Conservation (phyloP, 2,888 invertebrate genomes). For the Ochlodes sylvanus region DNA sequence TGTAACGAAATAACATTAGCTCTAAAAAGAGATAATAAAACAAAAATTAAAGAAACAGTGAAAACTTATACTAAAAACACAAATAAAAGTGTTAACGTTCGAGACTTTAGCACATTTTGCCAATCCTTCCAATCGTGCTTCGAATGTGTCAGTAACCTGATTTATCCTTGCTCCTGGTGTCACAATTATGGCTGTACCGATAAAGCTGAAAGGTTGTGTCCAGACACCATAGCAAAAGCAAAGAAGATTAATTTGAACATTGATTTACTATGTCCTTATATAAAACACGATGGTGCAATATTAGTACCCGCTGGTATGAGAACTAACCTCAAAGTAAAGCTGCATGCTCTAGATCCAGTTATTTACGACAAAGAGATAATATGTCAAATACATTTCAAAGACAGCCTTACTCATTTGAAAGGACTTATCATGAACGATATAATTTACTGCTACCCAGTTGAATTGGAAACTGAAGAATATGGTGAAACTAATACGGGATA, state of each 20-base stretch:
- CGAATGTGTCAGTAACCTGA: constrained; percentile 52
- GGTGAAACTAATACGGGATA: constrained; percentile 47
- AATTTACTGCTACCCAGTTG: constrained; percentile 53
- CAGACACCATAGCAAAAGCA: constrained; percentile 38
- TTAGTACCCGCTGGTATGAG: constrained; percentile 50
- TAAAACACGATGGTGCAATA: constrained; percentile 51
- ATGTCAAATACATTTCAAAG: constrained; percentile 51
- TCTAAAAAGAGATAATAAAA: constrained; percentile 3
- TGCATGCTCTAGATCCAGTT: constrained; percentile 52
- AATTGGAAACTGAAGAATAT: constrained; percentile 39
- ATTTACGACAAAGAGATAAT: constrained; percentile 54
- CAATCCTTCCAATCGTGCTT: constrained; percentile 50
- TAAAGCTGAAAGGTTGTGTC: constrained; percentile 48
- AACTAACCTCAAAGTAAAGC: constrained; percentile 51
- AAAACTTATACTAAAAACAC: background rate
- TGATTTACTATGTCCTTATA: constrained; percentile 50
- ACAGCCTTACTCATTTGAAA: constrained; percentile 49
- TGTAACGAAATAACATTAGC: constrained; percentile 8
- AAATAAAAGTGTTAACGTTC: background rate
- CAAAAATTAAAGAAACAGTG: background rate
- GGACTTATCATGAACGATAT: constrained; percentile 51
- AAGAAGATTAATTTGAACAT: constrained; percentile 23
- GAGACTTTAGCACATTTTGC: constrained; percentile 46
- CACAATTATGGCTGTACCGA: constrained; percentile 58
- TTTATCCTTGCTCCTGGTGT: constrained; percentile 58